A percentile compares a stretch with the other conserved stretches of the same genome.
Conservation (phyloP, 2,113 vertebrate genomes). For the Chaenogobius annularis region DNA sequence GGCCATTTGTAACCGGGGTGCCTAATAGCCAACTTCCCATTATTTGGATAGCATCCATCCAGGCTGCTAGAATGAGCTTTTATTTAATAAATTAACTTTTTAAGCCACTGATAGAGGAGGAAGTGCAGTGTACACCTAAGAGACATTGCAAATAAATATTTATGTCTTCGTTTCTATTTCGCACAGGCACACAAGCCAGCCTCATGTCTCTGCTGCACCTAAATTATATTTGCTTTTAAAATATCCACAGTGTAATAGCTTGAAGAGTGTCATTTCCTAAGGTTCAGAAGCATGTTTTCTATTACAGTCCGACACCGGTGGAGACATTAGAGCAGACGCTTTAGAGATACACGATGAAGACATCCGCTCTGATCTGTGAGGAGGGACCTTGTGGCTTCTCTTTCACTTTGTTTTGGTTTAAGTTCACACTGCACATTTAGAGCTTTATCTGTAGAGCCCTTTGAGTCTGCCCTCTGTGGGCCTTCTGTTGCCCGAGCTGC, state of each 20-base stretch:
- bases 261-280: background rate
- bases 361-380: slow-evolving; percentile 6
- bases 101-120: slow-evolving; percentile 12
- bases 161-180: background rate
- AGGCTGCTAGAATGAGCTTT: slow-evolving; percentile 20
- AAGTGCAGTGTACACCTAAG: background rate
- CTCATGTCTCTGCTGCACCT: background rate
- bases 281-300: background rate
- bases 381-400: background rate
- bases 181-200: background rate
- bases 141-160: background rate
- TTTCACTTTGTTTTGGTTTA: slow-evolving; percentile 15
- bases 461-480: background rate
- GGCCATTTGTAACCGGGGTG: slow-evolving; percentile 24
- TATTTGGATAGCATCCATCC: slow-evolving; percentile 25
- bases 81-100: slow-evolving; percentile 23
- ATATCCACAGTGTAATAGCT: background rate
- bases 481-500: background rate
- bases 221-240: background rate
- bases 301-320: background rate
- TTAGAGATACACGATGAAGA: slow-evolving; percentile 19
- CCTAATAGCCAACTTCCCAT: slow-evolving; percentile 26
- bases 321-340: background rate
- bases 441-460: slow-evolving; percentile 10
- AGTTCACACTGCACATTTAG: slow-evolving; percentile 20